Percentiles rank a stretch among this genome's conserved stretches.
Conservation (phyloP, 1,140 invertebrate species). For the Brachionus koreanus region DNA sequence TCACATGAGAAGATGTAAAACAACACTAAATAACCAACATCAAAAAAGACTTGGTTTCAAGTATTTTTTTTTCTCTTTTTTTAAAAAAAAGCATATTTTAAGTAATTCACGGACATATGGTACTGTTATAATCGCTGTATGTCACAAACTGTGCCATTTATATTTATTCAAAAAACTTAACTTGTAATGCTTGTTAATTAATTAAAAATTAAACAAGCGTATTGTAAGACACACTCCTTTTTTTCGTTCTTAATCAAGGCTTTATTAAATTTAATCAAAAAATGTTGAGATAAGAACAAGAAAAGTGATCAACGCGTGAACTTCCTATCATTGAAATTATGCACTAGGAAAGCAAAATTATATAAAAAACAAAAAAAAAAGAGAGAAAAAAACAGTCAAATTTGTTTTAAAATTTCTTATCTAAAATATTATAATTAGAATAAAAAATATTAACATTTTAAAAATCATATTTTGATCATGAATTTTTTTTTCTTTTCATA, state of each 20-base stretch:
- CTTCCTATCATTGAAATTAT: neutral
- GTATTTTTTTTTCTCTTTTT: too few species aligned
- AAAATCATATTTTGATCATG: neutral
- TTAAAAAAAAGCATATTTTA: too few species aligned
- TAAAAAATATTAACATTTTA: neutral
- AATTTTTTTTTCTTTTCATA: neutral
- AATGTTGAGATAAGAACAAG: neutral
- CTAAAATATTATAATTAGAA: neutral
- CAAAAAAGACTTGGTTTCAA: too few species aligned
- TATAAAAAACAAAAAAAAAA: neutral
- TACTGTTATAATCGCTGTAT: too few species aligned
- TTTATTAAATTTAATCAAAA: neutral
- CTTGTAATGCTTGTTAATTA: too few species aligned
- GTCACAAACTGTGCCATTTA: too few species aligned
- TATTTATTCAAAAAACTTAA: too few species aligned
- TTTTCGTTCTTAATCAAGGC: neutral
- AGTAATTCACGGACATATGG: too few species aligned
- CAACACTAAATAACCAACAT: too few species aligned
- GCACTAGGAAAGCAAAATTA: too few species aligned
- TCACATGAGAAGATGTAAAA: too few species aligned
- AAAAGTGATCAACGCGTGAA: neutral
- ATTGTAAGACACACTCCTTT: neutral
- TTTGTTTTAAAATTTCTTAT: neutral
- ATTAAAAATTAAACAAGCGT: too few species aligned
- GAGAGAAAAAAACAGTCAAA: neutral